Evolutionary conservation across 2,888 invertebrate genomes (phyloP).

Genomic region (Lymantria monacha): DNA sequence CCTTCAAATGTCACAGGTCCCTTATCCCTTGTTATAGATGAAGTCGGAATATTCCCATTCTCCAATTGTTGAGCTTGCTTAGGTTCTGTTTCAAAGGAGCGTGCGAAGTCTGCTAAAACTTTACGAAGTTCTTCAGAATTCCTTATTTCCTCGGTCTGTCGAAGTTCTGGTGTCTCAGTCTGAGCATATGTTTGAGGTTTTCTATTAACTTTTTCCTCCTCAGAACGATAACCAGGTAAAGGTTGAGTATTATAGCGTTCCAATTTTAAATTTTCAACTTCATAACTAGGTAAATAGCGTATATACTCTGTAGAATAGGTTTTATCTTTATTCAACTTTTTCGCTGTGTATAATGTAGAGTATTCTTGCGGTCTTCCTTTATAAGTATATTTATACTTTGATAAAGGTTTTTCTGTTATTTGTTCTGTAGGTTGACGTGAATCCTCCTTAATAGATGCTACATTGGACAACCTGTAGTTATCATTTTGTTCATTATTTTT

Average conservation of each 20-base stretch:
- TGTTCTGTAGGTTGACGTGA: constrained; percentile 15
- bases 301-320: constrained; percentile 21
- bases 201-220: not conserved
- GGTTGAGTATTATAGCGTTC: constrained; percentile 14
- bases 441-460: constrained; percentile 23
- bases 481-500: constrained; percentile 12
- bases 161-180: not conserved
- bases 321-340: constrained; percentile 21
- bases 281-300: constrained; percentile 32
- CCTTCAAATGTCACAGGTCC: constrained; percentile 8
- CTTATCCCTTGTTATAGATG: not conserved
- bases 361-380: constrained; percentile 16
- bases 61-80: not conserved
- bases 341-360: constrained; percentile 14
- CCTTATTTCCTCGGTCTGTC: not conserved
- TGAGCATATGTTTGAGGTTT: not conserved
- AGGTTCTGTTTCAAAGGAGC: not conserved
- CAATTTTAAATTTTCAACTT: constrained; percentile 22
- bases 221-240: constrained; percentile 10
- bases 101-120: not conserved
- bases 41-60: not conserved
- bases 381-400: constrained; percentile 15
- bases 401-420: constrained; percentile 18
- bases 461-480: constrained; percentile 22
- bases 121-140: not conserved